Conservation (phyloP, 2,888 invertebrate species). For the Eristalinus aeneus region DNA sequence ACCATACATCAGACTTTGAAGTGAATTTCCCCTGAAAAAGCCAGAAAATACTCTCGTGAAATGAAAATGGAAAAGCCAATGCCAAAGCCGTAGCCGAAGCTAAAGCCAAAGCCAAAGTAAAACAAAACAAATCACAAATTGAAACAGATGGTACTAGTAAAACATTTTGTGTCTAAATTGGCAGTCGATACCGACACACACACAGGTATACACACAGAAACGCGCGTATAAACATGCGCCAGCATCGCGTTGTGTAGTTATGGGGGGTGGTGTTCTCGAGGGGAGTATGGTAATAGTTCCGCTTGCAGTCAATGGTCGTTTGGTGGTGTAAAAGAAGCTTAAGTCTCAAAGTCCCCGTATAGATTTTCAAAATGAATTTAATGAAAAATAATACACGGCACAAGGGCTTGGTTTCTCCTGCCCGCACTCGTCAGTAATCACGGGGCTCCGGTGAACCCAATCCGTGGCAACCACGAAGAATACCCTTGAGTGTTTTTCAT, state of each 20-base stretch:
- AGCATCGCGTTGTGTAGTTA: conserved; percentile 6
- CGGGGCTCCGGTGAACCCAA: conserved; percentile 24
- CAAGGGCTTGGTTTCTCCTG: conserved; percentile 15
- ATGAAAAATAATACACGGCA: conserved; percentile 67
- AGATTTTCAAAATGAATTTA: conserved; percentile 69
- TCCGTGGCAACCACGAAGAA: conserved; percentile 50
- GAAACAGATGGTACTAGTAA: conserved; percentile 66
- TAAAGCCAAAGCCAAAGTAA: conserved; percentile 5
- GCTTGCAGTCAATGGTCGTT: conserved; percentile 45
- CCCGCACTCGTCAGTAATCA: not conserved
- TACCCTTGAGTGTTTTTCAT: conserved; percentile 72
- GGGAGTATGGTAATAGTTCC: conserved; percentile 60
- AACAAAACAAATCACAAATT: conserved; percentile 54
- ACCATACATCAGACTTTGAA: conserved; percentile 93
- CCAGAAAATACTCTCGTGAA: conserved; percentile 21
- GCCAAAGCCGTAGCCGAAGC: conserved; percentile 25
- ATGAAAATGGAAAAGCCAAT: conserved; percentile 34
- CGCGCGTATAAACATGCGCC: conserved; percentile 19
- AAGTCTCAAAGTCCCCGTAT: conserved; percentile 69
- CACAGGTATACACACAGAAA: conserved; percentile 14
- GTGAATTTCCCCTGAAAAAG: conserved; percentile 88
- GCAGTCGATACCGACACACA: conserved; percentile 49
- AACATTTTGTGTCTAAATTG: conserved; percentile 66
- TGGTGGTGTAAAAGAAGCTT: conserved; percentile 33
- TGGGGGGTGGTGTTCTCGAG: not conserved